Percentiles rank a stretch among this genome's conserved stretches.
phyloP scores from a whole-genome alignment of 2,113 vertebrate species.

The Tragelaphus imberbis region DNA sequence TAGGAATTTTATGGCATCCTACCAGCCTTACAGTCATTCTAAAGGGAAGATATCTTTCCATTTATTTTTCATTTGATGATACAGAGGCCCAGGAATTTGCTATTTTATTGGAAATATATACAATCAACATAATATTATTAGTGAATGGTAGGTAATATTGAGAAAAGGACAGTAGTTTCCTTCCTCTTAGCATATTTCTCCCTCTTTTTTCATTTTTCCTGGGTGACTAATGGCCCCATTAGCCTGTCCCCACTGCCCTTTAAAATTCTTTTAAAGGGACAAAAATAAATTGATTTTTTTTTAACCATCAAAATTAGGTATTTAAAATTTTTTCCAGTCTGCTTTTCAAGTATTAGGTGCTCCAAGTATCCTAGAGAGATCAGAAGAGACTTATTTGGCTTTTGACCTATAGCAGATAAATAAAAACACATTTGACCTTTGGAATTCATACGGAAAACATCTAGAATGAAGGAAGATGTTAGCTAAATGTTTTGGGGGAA shows the following conservation, averaged over 20 bases:
- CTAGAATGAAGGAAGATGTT: neutral
- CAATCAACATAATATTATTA: neutral
- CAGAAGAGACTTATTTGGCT: neutral
- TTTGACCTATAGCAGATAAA: neutral
- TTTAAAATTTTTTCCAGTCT: neutral
- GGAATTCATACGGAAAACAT: neutral
- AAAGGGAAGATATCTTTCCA: neutral
- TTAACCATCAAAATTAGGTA: neutral
- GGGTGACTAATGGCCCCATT: neutral
- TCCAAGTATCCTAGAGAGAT: neutral
- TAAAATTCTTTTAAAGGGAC: neutral
- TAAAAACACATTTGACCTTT: neutral
- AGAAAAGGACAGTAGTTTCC: neutral
- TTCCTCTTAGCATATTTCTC: neutral
- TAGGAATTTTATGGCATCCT: neutral
- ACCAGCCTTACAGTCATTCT: neutral
- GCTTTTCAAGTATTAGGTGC: neutral
- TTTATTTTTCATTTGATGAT: neutral
- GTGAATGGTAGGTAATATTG: neutral
- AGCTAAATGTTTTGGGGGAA: neutral
- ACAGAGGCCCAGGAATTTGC: neutral
- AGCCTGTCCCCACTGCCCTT: neutral
- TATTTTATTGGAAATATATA: neutral
- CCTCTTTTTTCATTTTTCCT: neutral
- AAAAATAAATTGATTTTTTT: neutral